phyloP scores from a whole-genome alignment of 2,888 invertebrate species.

The Tetranychus piercei region DNA sequence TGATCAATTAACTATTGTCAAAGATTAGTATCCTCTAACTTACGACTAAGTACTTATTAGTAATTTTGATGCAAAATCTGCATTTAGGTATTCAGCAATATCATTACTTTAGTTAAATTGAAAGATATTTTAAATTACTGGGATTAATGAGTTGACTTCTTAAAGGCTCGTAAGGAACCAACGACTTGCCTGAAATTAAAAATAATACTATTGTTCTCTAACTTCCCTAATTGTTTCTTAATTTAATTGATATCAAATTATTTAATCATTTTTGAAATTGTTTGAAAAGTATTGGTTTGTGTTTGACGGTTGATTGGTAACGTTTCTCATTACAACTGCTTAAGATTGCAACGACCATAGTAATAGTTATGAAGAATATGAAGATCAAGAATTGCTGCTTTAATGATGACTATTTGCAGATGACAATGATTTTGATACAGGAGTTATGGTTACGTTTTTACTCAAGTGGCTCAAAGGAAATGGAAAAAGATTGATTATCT shows the following conservation, averaged over 20 bases:
- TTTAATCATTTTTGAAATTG: background rate
- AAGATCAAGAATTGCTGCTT: background rate
- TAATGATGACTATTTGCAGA: background rate
- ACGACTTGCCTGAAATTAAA: too few species aligned
- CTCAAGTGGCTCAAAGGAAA: background rate
- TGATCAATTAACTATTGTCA: too few species aligned
- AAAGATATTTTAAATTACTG: too few species aligned
- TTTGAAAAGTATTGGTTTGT: background rate
- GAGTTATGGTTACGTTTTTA: background rate
- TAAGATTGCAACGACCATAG: background rate
- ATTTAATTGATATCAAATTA: background rate
- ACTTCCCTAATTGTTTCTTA: too few species aligned
- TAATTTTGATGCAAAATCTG: too few species aligned
- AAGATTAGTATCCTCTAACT: too few species aligned
- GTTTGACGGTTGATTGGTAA: background rate
- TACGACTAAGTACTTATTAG: too few species aligned
- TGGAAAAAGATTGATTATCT: background rate
- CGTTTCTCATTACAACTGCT: background rate
- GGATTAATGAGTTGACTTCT: too few species aligned
- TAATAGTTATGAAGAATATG: background rate
- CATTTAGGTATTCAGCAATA: too few species aligned
- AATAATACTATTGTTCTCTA: too few species aligned
- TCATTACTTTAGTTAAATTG: too few species aligned
- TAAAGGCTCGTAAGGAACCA: too few species aligned
- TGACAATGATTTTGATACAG: background rate